Conservation (phyloP, 2,113 vertebrate species). For the Hippocampus guttulatus region DNA sequence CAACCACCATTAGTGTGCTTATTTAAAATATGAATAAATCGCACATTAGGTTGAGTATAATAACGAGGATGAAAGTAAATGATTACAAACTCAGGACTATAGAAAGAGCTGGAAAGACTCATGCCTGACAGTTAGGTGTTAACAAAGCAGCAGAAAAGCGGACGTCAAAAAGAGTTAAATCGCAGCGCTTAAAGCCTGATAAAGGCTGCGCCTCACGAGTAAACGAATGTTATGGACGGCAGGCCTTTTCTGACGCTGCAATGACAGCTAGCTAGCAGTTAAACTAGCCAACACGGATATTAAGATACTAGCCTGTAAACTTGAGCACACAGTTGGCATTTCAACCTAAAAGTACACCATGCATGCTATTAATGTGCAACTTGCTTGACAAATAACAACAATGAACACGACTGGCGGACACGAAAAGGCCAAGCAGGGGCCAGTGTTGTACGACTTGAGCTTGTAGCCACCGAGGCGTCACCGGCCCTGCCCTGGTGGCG, state of each 20-base stretch:
- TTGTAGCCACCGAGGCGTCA: background rate
- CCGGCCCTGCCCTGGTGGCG: slow-evolving; percentile 47
- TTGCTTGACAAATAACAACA: background rate
- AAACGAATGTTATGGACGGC: background rate
- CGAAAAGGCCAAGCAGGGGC: background rate
- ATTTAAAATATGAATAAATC: background rate
- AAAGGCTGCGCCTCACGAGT: background rate
- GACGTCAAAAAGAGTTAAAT: background rate
- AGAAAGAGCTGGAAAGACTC: background rate
- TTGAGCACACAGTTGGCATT: slow-evolving; percentile 27
- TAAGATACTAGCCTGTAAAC: slow-evolving; percentile 17
- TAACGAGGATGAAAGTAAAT: background rate
- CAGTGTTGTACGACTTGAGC: background rate
- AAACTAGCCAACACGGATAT: background rate
- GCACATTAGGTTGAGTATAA: background rate
- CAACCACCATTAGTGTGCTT: background rate
- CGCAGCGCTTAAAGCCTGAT: background rate
- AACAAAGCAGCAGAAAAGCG: background rate
- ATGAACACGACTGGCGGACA: background rate
- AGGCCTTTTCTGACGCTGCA: slow-evolving; percentile 48
- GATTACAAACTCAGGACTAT: background rate
- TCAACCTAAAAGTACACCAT: slow-evolving; percentile 23
- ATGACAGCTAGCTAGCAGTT: slow-evolving; percentile 46
- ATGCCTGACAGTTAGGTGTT: background rate
- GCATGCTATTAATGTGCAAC: background rate